Percentiles rank a stretch among this genome's conserved stretches.
phyloP scores from a whole-genome alignment of 2,888 invertebrate genomes.

The Pomacea canaliculata region DNA sequence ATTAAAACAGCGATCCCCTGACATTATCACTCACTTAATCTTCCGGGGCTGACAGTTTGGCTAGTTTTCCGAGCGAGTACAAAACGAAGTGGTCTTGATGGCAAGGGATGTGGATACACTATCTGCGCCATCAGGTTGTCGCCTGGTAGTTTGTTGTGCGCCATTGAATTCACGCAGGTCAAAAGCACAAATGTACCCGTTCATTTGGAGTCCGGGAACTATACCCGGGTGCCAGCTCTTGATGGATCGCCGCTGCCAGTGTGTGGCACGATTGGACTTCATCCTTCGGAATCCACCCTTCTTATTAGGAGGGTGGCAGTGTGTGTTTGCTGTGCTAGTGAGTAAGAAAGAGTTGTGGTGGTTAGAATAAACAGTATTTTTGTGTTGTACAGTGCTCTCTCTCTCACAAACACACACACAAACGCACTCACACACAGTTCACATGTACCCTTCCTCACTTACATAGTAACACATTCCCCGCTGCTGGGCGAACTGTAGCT shows the following conservation, averaged over 20 bases:
- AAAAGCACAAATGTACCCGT: conserved; percentile 16
- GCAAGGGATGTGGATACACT: conserved; percentile 6
- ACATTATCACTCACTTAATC: not conserved
- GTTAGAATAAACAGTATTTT: no score
- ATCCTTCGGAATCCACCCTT: no score
- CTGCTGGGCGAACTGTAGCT: no score
- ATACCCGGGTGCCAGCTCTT: conserved; percentile 10
- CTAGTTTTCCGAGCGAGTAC: not conserved
- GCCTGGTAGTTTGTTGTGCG: conserved; percentile 9
- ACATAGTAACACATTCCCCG: no score
- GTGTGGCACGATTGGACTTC: not conserved
- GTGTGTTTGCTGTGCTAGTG: no score
- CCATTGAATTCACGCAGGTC: not conserved
- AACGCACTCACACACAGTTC: no score
- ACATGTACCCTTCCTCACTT: no score
- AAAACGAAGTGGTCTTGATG: not conserved
- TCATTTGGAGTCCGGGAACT: conserved; percentile 17
- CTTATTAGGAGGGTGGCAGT: no score
- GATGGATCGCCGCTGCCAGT: conserved; percentile 1
- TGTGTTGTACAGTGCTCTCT: no score
- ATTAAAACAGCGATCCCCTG: not conserved
- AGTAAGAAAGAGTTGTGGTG: no score
- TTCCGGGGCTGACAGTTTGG: not conserved
- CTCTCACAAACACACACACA: no score
- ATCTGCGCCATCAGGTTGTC: conserved; percentile 10